Evolutionary conservation across 2,797 vertebrate species (phyloP).

Genomic region (Cyprinella venusta): DNA sequence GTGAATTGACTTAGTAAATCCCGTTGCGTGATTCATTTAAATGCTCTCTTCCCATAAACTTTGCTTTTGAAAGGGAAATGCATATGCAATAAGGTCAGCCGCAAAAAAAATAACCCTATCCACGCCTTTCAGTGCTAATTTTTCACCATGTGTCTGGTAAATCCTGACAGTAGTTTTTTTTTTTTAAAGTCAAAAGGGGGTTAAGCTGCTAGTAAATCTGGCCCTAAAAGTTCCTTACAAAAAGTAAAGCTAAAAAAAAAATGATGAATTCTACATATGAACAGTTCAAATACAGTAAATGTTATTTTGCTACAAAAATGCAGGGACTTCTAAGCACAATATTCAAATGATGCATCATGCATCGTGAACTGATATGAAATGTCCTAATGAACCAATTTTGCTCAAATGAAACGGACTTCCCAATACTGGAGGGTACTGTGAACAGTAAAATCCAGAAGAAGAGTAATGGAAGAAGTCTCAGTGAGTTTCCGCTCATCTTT

Average conservation of each 20-base stretch:
- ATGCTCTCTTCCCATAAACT: no score
- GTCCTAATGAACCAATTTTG: background rate
- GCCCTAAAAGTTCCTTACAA: background rate
- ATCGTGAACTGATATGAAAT: background rate
- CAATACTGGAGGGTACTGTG: background rate
- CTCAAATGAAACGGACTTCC: background rate
- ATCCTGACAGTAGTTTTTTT: no score
- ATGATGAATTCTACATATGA: background rate
- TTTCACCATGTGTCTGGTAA: no score
- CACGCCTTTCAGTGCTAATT: no score
- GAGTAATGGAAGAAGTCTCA: slow-evolving; percentile 20
- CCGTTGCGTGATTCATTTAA: no score
- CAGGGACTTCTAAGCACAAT: background rate
- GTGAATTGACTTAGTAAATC: no score
- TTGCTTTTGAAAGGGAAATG: no score
- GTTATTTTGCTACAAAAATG: background rate
- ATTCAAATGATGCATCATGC: background rate
- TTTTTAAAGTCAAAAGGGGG: no score
- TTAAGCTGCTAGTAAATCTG: no score
- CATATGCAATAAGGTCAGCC: no score
- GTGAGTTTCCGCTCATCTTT: slow-evolving; percentile 25
- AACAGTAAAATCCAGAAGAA: slow-evolving; percentile 14
- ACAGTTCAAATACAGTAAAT: background rate
- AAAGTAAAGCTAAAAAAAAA: background rate
- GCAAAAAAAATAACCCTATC: no score